A percentile compares a stretch with the other conserved stretches of the same genome.
Conservation (phyloP, 2,113 vertebrate genomes). For the Mus spicilegus region DNA sequence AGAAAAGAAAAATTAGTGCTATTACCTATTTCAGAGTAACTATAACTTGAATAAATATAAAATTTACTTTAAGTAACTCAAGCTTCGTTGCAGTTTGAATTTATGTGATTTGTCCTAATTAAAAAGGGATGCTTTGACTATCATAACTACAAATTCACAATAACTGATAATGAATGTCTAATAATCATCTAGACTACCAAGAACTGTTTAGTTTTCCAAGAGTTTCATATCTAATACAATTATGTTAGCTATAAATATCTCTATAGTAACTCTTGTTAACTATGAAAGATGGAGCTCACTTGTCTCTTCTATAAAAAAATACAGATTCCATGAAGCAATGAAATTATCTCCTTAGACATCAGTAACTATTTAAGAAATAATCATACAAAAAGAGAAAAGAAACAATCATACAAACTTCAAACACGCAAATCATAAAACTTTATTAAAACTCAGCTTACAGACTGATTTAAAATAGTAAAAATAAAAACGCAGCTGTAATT, state of each 20-base stretch:
- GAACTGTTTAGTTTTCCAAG: conserved; percentile 37
- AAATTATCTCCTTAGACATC: conserved; percentile 48
- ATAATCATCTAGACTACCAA: conserved; percentile 55
- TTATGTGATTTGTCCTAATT: background rate
- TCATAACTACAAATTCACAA: conserved; percentile 17
- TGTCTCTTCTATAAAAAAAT: conserved; percentile 12
- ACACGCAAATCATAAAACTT: background rate
- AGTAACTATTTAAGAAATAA: conserved; percentile 46
- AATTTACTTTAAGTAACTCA: background rate
- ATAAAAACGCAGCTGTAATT: conserved; percentile 29
- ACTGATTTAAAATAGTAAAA: conserved; percentile 37
- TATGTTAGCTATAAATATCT: background rate
- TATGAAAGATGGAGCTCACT: conserved; percentile 35
- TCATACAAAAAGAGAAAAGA: background rate
- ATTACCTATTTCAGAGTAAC: background rate
- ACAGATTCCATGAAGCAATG: background rate
- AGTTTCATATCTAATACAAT: conserved; percentile 46
- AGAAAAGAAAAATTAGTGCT: conserved; percentile 45
- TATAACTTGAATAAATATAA: background rate
- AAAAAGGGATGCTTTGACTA: conserved; percentile 1
- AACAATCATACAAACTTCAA: conserved; percentile 2
- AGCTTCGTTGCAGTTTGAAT: conserved; percentile 37
- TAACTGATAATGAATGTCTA: background rate
- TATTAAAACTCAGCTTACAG: conserved; percentile 5
- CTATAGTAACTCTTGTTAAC: background rate